Conservation (phyloP, 1,140 invertebrate species). For the Neelides sp. region DNA sequence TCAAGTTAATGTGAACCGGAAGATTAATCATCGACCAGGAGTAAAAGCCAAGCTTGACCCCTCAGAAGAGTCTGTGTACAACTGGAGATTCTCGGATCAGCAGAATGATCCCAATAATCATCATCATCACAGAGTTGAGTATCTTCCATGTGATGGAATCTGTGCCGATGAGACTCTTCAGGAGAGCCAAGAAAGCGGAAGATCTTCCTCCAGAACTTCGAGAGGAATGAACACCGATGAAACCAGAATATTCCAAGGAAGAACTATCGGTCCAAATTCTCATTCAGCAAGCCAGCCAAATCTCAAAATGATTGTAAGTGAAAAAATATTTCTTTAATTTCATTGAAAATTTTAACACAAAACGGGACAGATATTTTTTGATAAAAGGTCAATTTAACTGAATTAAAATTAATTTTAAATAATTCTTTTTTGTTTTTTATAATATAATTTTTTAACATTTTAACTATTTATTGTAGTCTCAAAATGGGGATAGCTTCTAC, state of each 20-base stretch:
- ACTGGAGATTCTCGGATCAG: slow-evolving; percentile 23
- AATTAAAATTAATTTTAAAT: too few relatives aligned
- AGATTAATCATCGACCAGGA: neutral
- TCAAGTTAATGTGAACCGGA: neutral
- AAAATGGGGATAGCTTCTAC: too few relatives aligned
- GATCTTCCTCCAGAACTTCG: slow-evolving; percentile 24
- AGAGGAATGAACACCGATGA: slow-evolving; percentile 29
- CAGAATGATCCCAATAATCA: neutral
- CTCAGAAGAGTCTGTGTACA: slow-evolving; percentile 27
- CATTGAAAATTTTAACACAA: neutral
- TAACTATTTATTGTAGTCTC: too few relatives aligned
- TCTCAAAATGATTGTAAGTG: neutral
- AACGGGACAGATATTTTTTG: too few relatives aligned
- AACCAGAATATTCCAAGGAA: slow-evolving; percentile 24
- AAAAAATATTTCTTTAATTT: neutral
- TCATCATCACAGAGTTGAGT: slow-evolving; percentile 27
- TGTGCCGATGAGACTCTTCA: slow-evolving; percentile 26
- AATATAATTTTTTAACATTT: too few relatives aligned
- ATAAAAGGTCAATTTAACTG: too few relatives aligned
- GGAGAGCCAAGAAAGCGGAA: slow-evolving; percentile 11
- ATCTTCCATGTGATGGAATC: slow-evolving; percentile 31
- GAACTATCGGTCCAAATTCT: too few relatives aligned
- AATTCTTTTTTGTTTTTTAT: too few relatives aligned
- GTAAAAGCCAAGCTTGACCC: slow-evolving; percentile 4
- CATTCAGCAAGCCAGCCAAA: too few relatives aligned